Conservation (phyloP, 1,140 invertebrate species). For the Archivesica marissinica region DNA sequence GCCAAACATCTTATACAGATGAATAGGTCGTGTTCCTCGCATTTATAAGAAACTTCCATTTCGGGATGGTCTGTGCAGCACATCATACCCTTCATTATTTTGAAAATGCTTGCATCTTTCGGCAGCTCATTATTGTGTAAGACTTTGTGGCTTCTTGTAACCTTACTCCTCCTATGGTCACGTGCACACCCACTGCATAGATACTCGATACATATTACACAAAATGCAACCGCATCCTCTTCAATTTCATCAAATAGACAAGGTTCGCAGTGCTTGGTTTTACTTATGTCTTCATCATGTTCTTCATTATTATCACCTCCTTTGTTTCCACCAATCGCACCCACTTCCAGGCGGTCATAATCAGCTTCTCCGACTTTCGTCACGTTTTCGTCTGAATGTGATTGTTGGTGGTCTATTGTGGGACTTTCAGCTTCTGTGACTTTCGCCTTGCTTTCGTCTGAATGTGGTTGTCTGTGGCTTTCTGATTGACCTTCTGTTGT, state of each 20-base stretch:
- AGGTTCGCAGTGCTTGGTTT: not conserved
- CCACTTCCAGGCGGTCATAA: too few relatives aligned
- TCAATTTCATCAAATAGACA: conserved; percentile 24
- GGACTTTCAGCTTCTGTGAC: too few relatives aligned
- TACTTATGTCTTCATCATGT: not conserved
- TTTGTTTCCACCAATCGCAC: too few relatives aligned
- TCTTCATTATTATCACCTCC: not conserved
- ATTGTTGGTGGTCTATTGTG: too few relatives aligned
- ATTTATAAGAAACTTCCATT: conserved; percentile 19
- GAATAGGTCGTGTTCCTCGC: not conserved
- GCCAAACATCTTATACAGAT: conserved; percentile 35
- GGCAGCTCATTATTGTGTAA: conserved; percentile 22
- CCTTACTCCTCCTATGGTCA: conserved; percentile 34
- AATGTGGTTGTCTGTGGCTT: too few relatives aligned
- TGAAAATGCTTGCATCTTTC: not conserved
- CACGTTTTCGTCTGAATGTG: too few relatives aligned
- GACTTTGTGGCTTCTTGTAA: conserved; percentile 28
- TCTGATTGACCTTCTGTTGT: too few relatives aligned
- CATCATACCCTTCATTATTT: not conserved
- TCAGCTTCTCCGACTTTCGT: too few relatives aligned
- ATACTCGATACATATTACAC: conserved; percentile 28
- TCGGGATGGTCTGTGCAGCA: conserved; percentile 16
- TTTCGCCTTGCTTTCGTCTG: too few relatives aligned
- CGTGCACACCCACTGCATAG: conserved; percentile 11
- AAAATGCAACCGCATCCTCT: conserved; percentile 15